phyloP scores from a whole-genome alignment of 2,113 vertebrate species.

The Eublepharis macularius region DNA sequence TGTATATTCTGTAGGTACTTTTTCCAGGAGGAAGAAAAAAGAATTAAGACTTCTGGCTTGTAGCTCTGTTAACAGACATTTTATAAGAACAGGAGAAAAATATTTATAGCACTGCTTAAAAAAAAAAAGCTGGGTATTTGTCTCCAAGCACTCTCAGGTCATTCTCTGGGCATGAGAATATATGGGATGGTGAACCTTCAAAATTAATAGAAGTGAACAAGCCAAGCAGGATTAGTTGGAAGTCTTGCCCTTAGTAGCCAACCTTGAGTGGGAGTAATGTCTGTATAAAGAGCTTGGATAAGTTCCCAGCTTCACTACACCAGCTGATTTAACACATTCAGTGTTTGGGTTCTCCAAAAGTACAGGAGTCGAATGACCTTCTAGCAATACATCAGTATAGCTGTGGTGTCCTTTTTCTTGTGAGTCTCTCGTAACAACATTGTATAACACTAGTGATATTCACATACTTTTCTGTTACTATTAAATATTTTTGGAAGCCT shows the following conservation, averaged over 20 bases:
- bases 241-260: conserved; percentile 23
- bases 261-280: conserved; percentile 8
- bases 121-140: neutral
- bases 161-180: conserved; percentile 4
- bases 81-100: conserved; percentile 32
- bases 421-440: neutral
- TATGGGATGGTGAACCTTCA: conserved; percentile 26
- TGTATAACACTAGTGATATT: neutral
- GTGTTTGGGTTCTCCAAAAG: conserved; percentile 26
- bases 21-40: neutral
- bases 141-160: neutral
- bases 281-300: conserved; percentile 37
- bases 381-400: conserved; percentile 1
- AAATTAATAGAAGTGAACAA: conserved; percentile 24
- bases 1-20: neutral
- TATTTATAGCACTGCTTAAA: conserved; percentile 26
- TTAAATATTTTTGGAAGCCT: neutral
- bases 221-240: conserved; percentile 16
- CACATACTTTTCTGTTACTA: neutral
- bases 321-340: conserved; percentile 34
- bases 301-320: conserved; percentile 38
- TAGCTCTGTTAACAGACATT: neutral
- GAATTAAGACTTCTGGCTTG: conserved; percentile 29
- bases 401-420: neutral
- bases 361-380: conserved; percentile 12